phyloP scores from a whole-genome alignment of 35 echinoderm and acorn worm species.

The Heliocidaris erythrogramma region DNA sequence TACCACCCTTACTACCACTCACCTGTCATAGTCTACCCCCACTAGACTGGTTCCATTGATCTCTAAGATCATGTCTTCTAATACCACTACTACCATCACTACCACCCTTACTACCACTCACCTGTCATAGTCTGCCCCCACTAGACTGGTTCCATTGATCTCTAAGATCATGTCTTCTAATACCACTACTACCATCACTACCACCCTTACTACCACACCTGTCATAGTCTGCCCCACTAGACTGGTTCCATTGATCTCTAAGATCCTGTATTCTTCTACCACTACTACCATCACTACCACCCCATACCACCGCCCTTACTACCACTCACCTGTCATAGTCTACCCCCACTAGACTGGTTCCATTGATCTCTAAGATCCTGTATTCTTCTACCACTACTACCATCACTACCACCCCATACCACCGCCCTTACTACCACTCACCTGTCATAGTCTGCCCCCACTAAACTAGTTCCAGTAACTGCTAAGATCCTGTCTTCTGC shows the following conservation, averaged over 20 bases:
- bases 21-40: conserved; percentile 86
- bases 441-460: no score
- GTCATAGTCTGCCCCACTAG: conserved; percentile 89
- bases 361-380: background rate
- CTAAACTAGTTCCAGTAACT: conserved; percentile 59
- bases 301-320: background rate
- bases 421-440: no score
- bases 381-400: background rate
- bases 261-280: background rate
- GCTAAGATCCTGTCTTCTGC: conserved; percentile 85
- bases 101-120: conserved; percentile 28
- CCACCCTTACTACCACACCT: conserved; percentile 41
- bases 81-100: background rate
- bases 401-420: no score
- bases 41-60: conserved; percentile 57
- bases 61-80: background rate
- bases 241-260: conserved; percentile 40
- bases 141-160: conserved; percentile 79
- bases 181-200: background rate
- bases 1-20: background rate
- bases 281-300: background rate
- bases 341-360: conserved; percentile 73
- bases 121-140: conserved; percentile 89
- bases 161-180: conserved; percentile 61
- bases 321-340: conserved; percentile 81